Conservation (phyloP, 2,797 vertebrate species). For the Atherinosoma microstoma region DNA sequence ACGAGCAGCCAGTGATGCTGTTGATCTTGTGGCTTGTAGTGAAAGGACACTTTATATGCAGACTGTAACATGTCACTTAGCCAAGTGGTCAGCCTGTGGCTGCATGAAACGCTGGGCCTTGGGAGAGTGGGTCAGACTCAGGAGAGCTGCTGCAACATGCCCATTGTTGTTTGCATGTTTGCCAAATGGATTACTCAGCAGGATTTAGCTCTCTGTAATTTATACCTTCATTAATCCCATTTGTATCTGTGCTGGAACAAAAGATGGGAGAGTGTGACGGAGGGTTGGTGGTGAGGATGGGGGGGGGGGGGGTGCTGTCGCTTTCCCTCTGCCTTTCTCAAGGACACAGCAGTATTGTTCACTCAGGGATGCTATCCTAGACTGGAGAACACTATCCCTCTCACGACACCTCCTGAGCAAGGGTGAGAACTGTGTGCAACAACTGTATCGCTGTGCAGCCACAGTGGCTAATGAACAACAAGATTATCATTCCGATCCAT, state of each 20-base stretch:
- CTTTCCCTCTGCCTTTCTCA: constrained; percentile 63
- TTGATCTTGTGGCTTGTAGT: constrained; percentile 21
- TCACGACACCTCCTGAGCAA: constrained; percentile 43
- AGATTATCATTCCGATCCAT: constrained; percentile 82
- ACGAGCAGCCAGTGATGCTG: constrained; percentile 27
- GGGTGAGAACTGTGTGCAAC: constrained; percentile 50
- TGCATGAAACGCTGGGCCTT: constrained; percentile 29
- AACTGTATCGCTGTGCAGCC: constrained; percentile 65
- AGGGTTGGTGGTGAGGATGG: constrained; percentile 45
- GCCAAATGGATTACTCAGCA: constrained; percentile 82
- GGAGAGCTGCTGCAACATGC: constrained; percentile 56
- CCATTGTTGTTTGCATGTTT: constrained; percentile 77
- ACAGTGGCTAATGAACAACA: constrained; percentile 76
- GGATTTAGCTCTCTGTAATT: constrained; percentile 81
- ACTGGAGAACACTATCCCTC: constrained; percentile 51
- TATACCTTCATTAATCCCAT: constrained; percentile 83
- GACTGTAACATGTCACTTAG: constrained; percentile 22
- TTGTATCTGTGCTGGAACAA: constrained; percentile 81
- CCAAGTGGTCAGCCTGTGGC: constrained; percentile 35
- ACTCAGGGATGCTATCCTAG: constrained; percentile 60
- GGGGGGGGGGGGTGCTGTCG: constrained; percentile 22
- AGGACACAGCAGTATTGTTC: constrained; percentile 77
- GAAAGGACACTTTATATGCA: constrained; percentile 24
- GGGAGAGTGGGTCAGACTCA: constrained; percentile 43
- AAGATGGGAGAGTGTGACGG: constrained; percentile 65